Evolutionary conservation across 1,140 invertebrate species (phyloP), one percentile per base, ranked within the genome.

Genomic region (Drosophila dunni): DNA sequence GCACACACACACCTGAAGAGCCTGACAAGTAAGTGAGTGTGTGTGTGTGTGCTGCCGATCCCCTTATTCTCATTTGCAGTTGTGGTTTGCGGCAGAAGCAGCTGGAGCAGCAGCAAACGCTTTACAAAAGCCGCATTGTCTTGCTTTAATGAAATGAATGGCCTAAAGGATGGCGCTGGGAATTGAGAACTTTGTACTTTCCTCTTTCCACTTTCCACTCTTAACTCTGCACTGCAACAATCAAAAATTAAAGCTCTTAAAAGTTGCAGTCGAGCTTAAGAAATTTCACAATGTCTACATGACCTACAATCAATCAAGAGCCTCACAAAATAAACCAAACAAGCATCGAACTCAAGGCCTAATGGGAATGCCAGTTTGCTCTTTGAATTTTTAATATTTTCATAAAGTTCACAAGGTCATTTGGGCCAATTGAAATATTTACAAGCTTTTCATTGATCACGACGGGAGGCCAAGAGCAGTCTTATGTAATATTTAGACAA

Each of bases 91-190:
- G 79, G 81, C 81, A 66, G 68, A 70, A 65, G 79, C 79, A 70
- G 1, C 24, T 5, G 24, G 24, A 29, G 24, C 24, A 29, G 24
- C 24, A 29, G 24, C 24, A 29, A 29, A 75, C 75, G 64, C 62
- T 66, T 71, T 44, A 82, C 82, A 88, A 86, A 86, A 88, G 79
- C 71, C 83, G 65, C 82, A 88, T 86, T 83, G 82, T 86, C 72
- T 79, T 86, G 73, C 83, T 88, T 86, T 88, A 86, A 86, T 86
- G 83, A 86, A 86, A 88, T 86, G 83, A 86, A 86, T 88, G 78
- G 83, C 82, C 81, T 75, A 54, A 66, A 81, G 73, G 69, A 63
- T 70, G 65, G 48, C 46, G 45, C 40, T 65, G 61, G 66, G 46
- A 69, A 63, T 63, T 44, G 50, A 63, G 62, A 76, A 76, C 58